A percentile compares a stretch with the other conserved stretches of the same genome.
phyloP scores from a whole-genome alignment of 2,797 vertebrate genomes.

The Chiroxiphia lanceolata region DNA sequence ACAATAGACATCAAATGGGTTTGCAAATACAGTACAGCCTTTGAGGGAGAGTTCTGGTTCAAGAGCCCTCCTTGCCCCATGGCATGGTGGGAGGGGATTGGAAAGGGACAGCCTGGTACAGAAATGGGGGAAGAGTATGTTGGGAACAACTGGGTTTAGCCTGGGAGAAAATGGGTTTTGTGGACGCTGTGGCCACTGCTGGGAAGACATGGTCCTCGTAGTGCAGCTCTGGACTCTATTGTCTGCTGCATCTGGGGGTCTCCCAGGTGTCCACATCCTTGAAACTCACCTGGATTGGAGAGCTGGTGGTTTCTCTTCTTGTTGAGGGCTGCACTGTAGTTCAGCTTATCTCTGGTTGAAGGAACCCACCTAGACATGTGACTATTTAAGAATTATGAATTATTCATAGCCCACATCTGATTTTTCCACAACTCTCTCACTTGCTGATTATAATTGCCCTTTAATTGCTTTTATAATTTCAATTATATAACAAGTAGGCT shows the following conservation, averaged over 20 bases:
- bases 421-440: background rate
- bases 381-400: background rate
- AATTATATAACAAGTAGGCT: slow-evolving; percentile 5
- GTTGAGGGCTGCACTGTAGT: fast-evolving
- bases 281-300: background rate
- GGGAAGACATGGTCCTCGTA: background rate
- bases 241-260: background rate
- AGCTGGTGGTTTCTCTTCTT: background rate
- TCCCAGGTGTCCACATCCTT: background rate
- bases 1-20: background rate
- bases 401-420: background rate
- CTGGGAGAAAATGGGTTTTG: background rate
- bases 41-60: background rate
- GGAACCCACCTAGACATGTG: background rate
- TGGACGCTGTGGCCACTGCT: fast-evolving
- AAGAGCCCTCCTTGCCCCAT: background rate
- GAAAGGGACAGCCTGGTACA: background rate
- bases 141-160: background rate
- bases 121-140: background rate
- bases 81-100: background rate
- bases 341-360: background rate
- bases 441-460: slow-evolving; percentile 29
- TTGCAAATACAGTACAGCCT: background rate
- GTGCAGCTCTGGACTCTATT: background rate
- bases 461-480: slow-evolving; percentile 30